A percentile compares a stretch with the other conserved stretches of the same genome.
Conservation (phyloP, 64 coral and sea anemone genomes). For the Cladopsammia gracilis region DNA sequence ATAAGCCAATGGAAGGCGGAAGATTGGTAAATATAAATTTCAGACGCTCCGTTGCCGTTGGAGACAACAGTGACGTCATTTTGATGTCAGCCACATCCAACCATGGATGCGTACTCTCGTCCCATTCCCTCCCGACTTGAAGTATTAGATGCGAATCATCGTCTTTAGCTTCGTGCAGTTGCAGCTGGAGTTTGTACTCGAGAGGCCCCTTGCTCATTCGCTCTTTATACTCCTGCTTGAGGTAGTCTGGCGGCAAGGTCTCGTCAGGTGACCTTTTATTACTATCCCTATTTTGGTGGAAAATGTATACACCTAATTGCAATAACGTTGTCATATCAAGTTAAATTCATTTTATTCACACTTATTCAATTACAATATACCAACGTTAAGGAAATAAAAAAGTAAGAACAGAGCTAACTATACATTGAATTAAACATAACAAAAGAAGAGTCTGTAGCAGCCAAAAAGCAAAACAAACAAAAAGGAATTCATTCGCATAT, state of each 20-base stretch:
- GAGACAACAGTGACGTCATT: conserved; percentile 58
- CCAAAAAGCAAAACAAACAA: too few species aligned
- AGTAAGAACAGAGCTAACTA: too few species aligned
- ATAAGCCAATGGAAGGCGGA: not conserved
- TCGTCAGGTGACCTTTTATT: conserved; percentile 55
- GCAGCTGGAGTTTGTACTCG: conserved; percentile 68
- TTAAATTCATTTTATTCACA: too few species aligned
- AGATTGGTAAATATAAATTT: conserved; percentile 11
- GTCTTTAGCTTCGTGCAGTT: conserved; percentile 39
- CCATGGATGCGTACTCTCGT: conserved; percentile 69
- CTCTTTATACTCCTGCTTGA: conserved; percentile 77
- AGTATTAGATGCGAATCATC: conserved; percentile 36
- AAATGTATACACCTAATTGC: not conserved
- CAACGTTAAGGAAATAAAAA: too few species aligned
- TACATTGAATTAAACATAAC: too few species aligned
- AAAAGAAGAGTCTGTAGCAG: too few species aligned
- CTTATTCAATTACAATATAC: too few species aligned
- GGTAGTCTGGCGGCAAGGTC: conserved; percentile 70
- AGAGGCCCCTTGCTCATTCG: conserved; percentile 56
- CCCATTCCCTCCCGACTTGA: conserved; percentile 45
- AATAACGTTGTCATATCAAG: too few species aligned
- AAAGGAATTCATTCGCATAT: too few species aligned
- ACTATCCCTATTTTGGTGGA: not conserved
- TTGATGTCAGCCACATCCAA: conserved; percentile 81
- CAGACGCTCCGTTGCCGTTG: conserved; percentile 41